Evolutionary conservation across 1,140 invertebrate species (phyloP), one percentile per base, ranked within the genome.

Genomic region (Mylabris phalerata): DNA sequence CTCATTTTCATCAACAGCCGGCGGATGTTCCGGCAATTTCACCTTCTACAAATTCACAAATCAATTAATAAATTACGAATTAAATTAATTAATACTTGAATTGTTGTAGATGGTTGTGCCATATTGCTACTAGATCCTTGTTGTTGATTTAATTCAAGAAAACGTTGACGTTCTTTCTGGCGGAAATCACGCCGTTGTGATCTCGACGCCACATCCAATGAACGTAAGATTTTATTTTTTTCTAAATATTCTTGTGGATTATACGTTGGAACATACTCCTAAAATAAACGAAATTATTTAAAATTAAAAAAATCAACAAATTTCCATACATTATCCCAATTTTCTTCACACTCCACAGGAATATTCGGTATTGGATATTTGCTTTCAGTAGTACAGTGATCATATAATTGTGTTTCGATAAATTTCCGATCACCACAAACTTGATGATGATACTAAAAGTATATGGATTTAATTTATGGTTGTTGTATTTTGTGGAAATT

Each of bases 391-490:
- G 19, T 32, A 13, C 7, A 44, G 11, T 54, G 38, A 9, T 43
- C 9, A 40, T 54, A 59, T 13, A 54, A 13, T 45, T 19, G 13
- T 2, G 41, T 10, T 43, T 60, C 58, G 3, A 60, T 48, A 9
- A n/a, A 42, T 25, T 40, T 48, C 4, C 58, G 19, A 48, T 55
- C 47, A n/a, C 26, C 19, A 39, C 58, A 60, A 13, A 40, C 48
- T 42, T 60, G 27, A 49, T 55, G 51, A 49, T 60, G 58, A 44
- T 60, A 55, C 51, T 60, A 38, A 45, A 58, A 46, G 38, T 48
- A 41, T 2, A 19, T 19, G 19, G 19, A 19, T 19, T 19, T 19
- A 19, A 19, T 19, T 19, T 19, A 2, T 19, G 1, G 19, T 19
- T 2, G 19, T 19, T 19, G 19, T 19, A 19, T 19, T 19, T 19